phyloP scores from a whole-genome alignment of 2,797 vertebrate species.

The Coilia nasus region DNA sequence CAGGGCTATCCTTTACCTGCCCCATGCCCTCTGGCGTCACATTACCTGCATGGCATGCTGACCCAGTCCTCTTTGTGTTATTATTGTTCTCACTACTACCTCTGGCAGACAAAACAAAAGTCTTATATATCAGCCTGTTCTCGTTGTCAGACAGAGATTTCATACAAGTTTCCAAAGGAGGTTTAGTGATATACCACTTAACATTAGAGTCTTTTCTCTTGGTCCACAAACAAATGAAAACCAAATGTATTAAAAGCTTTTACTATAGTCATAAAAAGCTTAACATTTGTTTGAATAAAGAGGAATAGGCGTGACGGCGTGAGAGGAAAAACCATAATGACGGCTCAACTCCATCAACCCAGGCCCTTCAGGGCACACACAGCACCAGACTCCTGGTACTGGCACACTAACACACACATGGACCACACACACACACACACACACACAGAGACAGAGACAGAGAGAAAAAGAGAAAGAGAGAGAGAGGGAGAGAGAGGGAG shows the following conservation, averaged over 20 bases:
- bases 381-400: constrained; percentile 29
- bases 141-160: neutral
- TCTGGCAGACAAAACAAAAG: neutral
- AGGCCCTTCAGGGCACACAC: constrained; percentile 58
- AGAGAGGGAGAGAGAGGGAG: no score
- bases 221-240: neutral
- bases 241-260: neutral
- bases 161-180: neutral
- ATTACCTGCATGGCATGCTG: no score
- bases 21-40: no score
- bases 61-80: neutral
- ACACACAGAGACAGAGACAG: neutral
- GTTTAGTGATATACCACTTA: neutral
- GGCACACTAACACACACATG: neutral
- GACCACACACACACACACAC: neutral
- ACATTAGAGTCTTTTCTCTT: neutral
- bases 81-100: neutral
- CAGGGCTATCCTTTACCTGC: no score
- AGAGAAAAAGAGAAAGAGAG: no score
- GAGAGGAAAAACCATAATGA: constrained; percentile 54
- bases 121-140: neutral
- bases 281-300: constrained; percentile 38
- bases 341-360: constrained; percentile 60
- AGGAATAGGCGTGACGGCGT: constrained; percentile 59
- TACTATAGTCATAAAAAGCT: neutral